phyloP scores from a whole-genome alignment of 1,140 invertebrate species.

The Teleopsis dalmanni region DNA sequence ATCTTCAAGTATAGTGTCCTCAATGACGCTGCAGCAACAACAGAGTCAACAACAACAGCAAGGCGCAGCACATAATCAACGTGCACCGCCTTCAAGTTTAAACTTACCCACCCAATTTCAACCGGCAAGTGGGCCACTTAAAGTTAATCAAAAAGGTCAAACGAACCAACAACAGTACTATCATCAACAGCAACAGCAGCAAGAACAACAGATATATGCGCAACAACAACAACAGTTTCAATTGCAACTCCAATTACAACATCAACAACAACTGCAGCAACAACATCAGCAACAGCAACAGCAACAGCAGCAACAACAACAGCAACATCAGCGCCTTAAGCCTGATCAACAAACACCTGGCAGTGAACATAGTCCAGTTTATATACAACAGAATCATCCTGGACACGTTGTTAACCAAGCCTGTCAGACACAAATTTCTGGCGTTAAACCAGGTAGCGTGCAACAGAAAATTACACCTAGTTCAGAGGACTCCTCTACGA shows the following conservation, averaged over 20 bases:
- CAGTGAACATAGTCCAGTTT: conserved; percentile 39
- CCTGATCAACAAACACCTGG: conserved; percentile 29
- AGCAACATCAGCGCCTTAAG: conserved; percentile 36
- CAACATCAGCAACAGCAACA: conserved; percentile 23
- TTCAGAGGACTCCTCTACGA: conserved; percentile 33
- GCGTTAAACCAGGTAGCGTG: conserved; percentile 18
- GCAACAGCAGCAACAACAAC: conserved; percentile 28
- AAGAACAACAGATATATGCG: conserved; percentile 23
- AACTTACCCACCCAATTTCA: conserved; percentile 38
- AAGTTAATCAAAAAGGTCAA: conserved; percentile 25
- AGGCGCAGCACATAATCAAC: conserved; percentile 17
- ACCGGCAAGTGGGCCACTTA: conserved; percentile 34
- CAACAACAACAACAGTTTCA: conserved; percentile 22
- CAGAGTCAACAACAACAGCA: conserved; percentile 9
- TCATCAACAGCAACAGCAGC: conserved; percentile 32
- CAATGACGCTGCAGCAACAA: conserved; percentile 27
- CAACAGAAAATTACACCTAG: conserved; percentile 31
- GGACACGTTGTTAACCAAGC: conserved; percentile 42
- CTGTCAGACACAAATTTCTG: conserved; percentile 40
- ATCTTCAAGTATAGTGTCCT: conserved; percentile 35
- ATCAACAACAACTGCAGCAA: conserved; percentile 22
- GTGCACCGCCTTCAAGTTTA: conserved; percentile 35
- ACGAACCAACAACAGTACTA: conserved; percentile 26
- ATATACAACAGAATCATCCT: conserved; percentile 43
- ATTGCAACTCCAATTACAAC: conserved; percentile 17